These are phyloP conservation scores for Spea multiplicata DNA, from an alignment of 2,113 vertebrate species.

Conservation along the genomic window DNA sequence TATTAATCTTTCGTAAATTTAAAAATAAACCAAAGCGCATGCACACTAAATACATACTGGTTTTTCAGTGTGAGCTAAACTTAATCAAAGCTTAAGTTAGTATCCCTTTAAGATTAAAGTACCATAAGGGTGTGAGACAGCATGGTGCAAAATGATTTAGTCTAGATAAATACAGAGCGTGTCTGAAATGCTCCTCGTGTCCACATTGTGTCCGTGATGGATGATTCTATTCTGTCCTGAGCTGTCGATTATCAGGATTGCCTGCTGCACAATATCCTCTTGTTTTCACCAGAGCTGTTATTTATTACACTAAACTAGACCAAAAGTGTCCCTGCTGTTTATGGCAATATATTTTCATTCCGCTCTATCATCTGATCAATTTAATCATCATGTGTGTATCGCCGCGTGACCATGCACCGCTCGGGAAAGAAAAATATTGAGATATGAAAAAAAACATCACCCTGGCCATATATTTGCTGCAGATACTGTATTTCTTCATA, in stretches of 20 bases:
- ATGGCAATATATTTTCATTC: background rate
- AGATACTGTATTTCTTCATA: background rate
- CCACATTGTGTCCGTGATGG: slow-evolving; percentile 1
- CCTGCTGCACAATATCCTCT: background rate
- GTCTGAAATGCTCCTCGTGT: background rate
- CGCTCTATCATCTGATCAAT: background rate
- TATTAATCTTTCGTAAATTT: no score
- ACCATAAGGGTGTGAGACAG: background rate
- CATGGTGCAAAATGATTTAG: background rate
- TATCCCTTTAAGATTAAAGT: no score
- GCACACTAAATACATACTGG: no score
- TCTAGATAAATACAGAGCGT: background rate
- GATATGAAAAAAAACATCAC: background rate
- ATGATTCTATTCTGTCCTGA: background rate
- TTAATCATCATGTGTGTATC: background rate
- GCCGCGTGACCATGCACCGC: background rate
- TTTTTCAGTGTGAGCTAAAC: no score
- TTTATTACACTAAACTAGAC: background rate
- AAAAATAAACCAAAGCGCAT: no score
- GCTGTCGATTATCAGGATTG: background rate
- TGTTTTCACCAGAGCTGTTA: background rate
- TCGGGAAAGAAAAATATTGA: background rate
- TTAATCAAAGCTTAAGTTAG: no score
- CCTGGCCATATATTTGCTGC: background rate
- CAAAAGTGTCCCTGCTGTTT: background rate